Percentiles rank a stretch among this genome's conserved stretches.
These are phyloP conservation scores for Caerostris darwini DNA, from an alignment of 1,140 invertebrate species.

Conservation along the genomic window DNA sequence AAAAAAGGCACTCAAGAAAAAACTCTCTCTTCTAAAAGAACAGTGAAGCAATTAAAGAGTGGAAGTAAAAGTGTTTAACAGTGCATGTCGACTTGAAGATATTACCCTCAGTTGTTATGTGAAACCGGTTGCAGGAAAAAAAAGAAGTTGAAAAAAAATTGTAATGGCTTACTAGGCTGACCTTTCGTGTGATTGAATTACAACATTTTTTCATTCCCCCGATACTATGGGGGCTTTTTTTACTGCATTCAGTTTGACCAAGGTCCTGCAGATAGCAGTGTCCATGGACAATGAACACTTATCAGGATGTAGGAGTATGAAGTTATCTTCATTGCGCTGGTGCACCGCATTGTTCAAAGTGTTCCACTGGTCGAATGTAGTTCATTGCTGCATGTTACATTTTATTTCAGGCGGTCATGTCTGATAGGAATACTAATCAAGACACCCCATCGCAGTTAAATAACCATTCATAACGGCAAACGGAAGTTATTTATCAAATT, in stretches of 20 bases:
- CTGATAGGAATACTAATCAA: background rate
- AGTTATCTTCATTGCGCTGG: background rate
- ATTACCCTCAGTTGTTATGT: background rate
- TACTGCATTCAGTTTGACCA: slow-evolving; percentile 24
- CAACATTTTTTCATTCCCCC: background rate
- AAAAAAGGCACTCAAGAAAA: background rate
- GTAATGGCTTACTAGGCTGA: background rate
- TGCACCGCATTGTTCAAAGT: slow-evolving; percentile 7
- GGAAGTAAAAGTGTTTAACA: slow-evolving; percentile 33
- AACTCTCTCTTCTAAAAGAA: background rate
- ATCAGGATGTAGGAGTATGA: background rate
- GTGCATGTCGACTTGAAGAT: slow-evolving; percentile 63
- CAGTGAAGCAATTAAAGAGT: slow-evolving; percentile 55
- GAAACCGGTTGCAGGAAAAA: slow-evolving; percentile 36
- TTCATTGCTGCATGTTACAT: background rate
- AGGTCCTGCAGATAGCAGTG: slow-evolving; percentile 21
- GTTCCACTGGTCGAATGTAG: background rate
- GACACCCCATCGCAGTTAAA: background rate
- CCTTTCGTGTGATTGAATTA: slow-evolving; percentile 33
- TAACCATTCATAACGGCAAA: background rate
- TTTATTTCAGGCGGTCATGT: slow-evolving; percentile 1
- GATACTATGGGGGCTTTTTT: background rate
- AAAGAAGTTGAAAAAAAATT: background rate
- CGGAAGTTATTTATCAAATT: background rate
- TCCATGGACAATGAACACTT: background rate